Evolutionary conservation across 2,113 vertebrate genomes (phyloP).

Genomic region (Rhynchopsitta pachyrhyncha): DNA sequence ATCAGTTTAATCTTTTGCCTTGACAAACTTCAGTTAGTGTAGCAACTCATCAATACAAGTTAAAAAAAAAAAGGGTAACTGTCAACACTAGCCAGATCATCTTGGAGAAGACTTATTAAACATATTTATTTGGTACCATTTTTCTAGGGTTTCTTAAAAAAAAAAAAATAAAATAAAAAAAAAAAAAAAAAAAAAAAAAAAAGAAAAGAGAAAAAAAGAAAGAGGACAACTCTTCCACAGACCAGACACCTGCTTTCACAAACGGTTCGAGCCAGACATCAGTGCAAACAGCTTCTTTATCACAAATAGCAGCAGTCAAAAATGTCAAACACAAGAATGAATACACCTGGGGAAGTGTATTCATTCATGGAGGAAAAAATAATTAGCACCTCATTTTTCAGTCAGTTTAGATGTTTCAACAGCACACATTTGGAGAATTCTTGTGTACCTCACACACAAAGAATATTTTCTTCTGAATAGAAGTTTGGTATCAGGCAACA

Average conservation of each 20-base stretch:
- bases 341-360: fast-evolving
- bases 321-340: background rate
- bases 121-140: background rate
- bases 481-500: background rate
- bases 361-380: background rate
- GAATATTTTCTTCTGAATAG: background rate
- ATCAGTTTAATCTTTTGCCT: slow-evolving; percentile 34
- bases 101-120: background rate
- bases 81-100: background rate
- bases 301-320: background rate
- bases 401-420: background rate
- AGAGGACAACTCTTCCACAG: background rate
- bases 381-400: background rate
- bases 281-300: background rate
- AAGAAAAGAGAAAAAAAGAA: background rate
- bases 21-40: background rate
- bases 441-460: background rate
- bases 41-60: background rate
- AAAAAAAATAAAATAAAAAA: background rate
- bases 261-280: background rate
- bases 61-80: background rate
- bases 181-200: background rate
- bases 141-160: background rate
- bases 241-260: background rate
- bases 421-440: background rate